Base-by-base conservation (phyloP, 2,888 invertebrate genomes). In the Brachyopa scutellaris region DNA sequence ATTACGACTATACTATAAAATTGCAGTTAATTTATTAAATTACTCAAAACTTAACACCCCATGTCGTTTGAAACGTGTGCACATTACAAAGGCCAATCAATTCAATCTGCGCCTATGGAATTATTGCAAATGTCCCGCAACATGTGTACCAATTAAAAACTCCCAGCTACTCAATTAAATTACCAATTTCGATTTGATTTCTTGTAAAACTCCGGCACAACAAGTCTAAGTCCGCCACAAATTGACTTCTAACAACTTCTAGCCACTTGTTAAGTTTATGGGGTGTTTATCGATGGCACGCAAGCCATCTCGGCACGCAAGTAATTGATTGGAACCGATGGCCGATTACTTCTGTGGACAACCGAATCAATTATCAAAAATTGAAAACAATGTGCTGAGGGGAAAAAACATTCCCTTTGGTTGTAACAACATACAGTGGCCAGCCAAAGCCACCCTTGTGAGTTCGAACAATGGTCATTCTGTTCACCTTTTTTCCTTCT, bases 301-400 rank as follows among this genome's bases (percentile, higher is more conserved):
- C 77, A 77, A 67, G 57, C 36, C 47, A 62, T 64, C 45, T 53
- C 57, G 53, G 59, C 82, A 82, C 77, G 82, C 77, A 77, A 66
- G 59, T 77, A 82, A 82, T 82, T 72, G 82, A 82, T 82, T 82
- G 82, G 77, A 82, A 77, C 82, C 82, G 53, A 82, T 82, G 70
- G 77, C 36, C 82, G 53, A 66, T 72, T 82, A 70, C 53, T 59
- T 21, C 19, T 59, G 70, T 36, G 77, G 77, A 59, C 70, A 82
- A 72, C 64, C 82, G 59, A 82, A 77, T 82, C 82, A 82, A 82
- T 82, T 82, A 82, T 82, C 82, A 82, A 82, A 82, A 82, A 82
- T 72, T 82, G 70, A 77, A 82, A 82, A 82, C 82, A 82, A 77
- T 67, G 33, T 29, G 26, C 3, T 4, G 38, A 47, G 51, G 77